phyloP scores from a whole-genome alignment of 35 echinoderm and acorn worm species.

The Hemicentrotus pulcherrimus region DNA sequence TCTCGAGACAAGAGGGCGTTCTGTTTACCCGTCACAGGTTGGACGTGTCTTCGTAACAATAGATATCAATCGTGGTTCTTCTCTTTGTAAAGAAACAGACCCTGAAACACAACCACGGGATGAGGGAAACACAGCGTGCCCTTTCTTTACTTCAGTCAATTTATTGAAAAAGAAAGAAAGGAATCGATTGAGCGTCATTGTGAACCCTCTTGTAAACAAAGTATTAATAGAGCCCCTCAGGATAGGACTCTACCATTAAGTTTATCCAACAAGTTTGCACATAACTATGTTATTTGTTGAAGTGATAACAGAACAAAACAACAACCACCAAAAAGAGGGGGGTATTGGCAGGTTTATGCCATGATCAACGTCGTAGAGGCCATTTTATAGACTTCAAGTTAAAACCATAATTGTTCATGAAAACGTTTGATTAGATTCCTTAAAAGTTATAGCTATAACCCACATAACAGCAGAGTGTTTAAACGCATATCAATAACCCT shows the following conservation, averaged over 20 bases:
- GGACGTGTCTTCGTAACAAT: background rate
- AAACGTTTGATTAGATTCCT: too few relatives aligned
- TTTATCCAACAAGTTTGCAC: background rate
- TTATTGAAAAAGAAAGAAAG: background rate
- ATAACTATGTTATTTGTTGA: background rate
- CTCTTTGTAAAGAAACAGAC: background rate
- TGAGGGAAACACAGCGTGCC: background rate
- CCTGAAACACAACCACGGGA: background rate
- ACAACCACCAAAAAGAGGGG: background rate
- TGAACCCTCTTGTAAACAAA: background rate
- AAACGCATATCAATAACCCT: too few relatives aligned
- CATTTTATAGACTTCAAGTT: background rate
- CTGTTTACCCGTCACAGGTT: background rate
- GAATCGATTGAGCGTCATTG: background rate
- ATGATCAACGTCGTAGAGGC: background rate
- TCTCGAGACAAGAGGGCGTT: background rate
- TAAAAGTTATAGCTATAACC: too few relatives aligned
- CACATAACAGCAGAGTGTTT: too few relatives aligned
- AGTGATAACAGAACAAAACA: too few relatives aligned
- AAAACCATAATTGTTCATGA: background rate
- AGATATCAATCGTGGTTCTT: background rate
- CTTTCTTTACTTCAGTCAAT: background rate
- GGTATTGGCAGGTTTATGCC: background rate
- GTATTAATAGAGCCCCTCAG: background rate
- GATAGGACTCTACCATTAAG: too few relatives aligned